phyloP scores from a whole-genome alignment of 2,797 vertebrate genomes.

The Sebastes oblongus region DNA sequence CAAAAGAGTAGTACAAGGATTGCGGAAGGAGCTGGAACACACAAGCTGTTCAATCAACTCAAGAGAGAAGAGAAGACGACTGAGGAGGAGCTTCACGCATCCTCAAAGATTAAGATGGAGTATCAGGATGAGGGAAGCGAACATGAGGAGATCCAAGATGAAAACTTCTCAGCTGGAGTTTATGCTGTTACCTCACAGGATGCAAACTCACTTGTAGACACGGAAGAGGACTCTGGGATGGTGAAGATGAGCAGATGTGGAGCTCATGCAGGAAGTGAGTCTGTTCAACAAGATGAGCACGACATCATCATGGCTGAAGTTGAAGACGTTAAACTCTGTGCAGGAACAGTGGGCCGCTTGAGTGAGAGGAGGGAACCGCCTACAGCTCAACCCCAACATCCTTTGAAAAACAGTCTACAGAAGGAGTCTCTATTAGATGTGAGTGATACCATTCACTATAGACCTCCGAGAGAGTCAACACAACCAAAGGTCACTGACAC shows the following conservation, averaged over 20 bases:
- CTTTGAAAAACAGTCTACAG: constrained; percentile 70
- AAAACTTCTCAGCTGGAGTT: constrained; percentile 21
- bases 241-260: constrained; percentile 30
- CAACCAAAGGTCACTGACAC: constrained; percentile 18
- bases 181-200: constrained; percentile 18
- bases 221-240: constrained; percentile 22
- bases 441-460: constrained; percentile 53
- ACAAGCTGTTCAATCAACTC: constrained; percentile 40
- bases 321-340: constrained; percentile 37
- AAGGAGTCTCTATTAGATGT: constrained; percentile 61
- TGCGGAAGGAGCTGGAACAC: constrained; percentile 51
- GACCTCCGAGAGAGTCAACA: constrained; percentile 35
- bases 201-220: constrained; percentile 14
- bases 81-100: constrained; percentile 20
- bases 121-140: constrained; percentile 12
- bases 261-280: constrained; percentile 40
- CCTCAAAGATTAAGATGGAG: constrained; percentile 64
- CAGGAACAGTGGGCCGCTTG: constrained; percentile 61
- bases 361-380: constrained; percentile 64
- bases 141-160: constrained; percentile 27
- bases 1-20: constrained; percentile 48
- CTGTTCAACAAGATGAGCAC: constrained; percentile 34
- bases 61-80: constrained; percentile 38
- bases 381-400: constrained; percentile 63
- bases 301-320: constrained; percentile 24